phyloP scores from a whole-genome alignment of 2,113 vertebrate genomes.

The Megaleporinus macrocephalus region DNA sequence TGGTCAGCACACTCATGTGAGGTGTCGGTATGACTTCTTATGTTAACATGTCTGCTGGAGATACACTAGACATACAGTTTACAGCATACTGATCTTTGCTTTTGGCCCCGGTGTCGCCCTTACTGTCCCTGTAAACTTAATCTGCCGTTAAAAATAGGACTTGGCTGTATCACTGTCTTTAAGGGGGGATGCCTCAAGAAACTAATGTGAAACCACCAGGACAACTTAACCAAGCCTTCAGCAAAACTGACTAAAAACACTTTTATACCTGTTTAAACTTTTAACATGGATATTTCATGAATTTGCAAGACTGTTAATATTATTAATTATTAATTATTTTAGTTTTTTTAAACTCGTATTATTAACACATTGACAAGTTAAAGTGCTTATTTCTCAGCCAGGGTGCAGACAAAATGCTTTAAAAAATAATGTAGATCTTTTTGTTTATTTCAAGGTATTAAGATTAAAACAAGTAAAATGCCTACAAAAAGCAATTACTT shows the following conservation, averaged over 20 bases:
- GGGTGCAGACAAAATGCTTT: too few species aligned
- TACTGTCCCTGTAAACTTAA: slow-evolving; percentile 45
- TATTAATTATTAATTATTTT: too few species aligned
- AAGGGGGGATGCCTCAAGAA: slow-evolving; percentile 1
- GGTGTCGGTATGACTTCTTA: not conserved
- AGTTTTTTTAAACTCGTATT: too few species aligned
- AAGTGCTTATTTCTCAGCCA: too few species aligned
- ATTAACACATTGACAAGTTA: too few species aligned
- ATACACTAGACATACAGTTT: not conserved
- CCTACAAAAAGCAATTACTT: too few species aligned
- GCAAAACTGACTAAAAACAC: not conserved
- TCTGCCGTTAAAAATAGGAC: slow-evolving; percentile 55
- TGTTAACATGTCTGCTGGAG: not conserved
- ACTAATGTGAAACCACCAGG: not conserved
- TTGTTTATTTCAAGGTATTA: too few species aligned
- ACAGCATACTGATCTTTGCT: not conserved
- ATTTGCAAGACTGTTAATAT: too few species aligned
- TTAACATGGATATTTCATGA: too few species aligned
- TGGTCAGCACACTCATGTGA: not conserved
- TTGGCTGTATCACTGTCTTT: slow-evolving; percentile 18
- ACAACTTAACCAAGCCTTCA: not conserved
- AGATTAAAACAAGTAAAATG: too few species aligned
- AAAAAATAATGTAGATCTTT: too few species aligned
- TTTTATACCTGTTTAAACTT: too few species aligned
- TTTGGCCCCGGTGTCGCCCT: not conserved